Conservation (phyloP, 2,888 invertebrate species). For the Nomada hirtipes region DNA sequence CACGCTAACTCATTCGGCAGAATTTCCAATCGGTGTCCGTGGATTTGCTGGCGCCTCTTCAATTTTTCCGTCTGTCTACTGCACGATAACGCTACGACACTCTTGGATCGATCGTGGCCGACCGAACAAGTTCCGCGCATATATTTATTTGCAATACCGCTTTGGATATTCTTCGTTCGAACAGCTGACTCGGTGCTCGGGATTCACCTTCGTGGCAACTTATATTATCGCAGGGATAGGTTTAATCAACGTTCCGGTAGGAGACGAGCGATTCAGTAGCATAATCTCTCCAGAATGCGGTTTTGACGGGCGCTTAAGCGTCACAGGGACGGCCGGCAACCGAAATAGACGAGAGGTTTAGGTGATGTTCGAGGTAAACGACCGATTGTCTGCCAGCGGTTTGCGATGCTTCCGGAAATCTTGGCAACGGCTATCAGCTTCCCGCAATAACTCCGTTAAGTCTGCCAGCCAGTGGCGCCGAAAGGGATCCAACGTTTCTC, state of each 20-base stretch:
- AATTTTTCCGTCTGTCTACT: not conserved
- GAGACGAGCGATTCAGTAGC: conserved; percentile 16
- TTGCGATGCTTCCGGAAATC: conserved; percentile 64
- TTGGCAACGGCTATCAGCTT: conserved; percentile 62
- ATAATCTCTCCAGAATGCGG: conserved; percentile 23
- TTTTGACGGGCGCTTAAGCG: conserved; percentile 35
- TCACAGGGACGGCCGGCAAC: conserved; percentile 22
- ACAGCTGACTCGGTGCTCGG: not conserved
- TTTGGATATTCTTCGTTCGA: not conserved
- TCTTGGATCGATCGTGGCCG: not conserved
- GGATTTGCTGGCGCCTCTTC: not conserved
- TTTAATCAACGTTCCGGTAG: conserved; percentile 24
- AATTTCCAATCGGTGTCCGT: conserved; percentile 28
- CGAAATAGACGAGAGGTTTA: conserved; percentile 66
- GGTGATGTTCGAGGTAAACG: conserved; percentile 67
- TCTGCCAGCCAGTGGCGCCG: conserved; percentile 43
- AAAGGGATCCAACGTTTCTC: conserved; percentile 35
- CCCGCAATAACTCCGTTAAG: conserved; percentile 60
- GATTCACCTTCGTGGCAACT: not conserved
- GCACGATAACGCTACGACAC: not conserved
- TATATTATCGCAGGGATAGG: not conserved
- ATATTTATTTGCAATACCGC: not conserved
- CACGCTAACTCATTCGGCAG: not conserved
- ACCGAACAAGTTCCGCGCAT: too few species aligned
- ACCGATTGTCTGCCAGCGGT: conserved; percentile 67